A percentile compares a stretch with the other conserved stretches of the same genome.
phyloP scores from a whole-genome alignment of 2,113 vertebrate species.

The Oriolus oriolus region DNA sequence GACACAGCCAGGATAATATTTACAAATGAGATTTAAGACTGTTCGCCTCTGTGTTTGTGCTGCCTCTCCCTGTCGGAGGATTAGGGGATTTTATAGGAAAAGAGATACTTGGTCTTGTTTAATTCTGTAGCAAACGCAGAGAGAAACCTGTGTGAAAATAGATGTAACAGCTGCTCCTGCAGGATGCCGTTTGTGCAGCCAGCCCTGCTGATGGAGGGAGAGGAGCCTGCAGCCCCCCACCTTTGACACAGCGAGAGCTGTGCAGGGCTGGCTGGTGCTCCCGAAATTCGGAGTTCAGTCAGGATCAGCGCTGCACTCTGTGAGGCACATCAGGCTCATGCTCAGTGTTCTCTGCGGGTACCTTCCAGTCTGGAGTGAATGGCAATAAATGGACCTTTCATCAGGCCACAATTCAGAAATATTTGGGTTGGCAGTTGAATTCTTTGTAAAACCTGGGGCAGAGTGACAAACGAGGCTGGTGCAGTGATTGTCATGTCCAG shows the following conservation, averaged over 20 bases:
- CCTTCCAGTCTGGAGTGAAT: background rate
- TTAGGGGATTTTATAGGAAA: background rate
- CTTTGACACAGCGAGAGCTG: background rate
- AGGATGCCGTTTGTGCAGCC: background rate
- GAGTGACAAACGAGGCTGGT: background rate
- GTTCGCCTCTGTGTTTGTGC: background rate
- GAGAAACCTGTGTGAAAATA: background rate
- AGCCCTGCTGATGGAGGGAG: background rate
- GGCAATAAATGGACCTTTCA: background rate
- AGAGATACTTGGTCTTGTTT: background rate
- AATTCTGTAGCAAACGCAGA: background rate
- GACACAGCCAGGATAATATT: background rate
- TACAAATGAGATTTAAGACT: background rate
- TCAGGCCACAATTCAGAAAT: background rate
- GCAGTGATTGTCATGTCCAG: background rate
- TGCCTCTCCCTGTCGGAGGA: background rate
- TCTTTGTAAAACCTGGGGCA: background rate
- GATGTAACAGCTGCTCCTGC: background rate
- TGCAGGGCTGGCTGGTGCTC: background rate
- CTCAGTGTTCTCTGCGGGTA: background rate
- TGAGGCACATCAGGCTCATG: background rate
- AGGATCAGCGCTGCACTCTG: background rate
- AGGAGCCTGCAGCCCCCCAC: background rate
- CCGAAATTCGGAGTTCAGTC: fast-evolving
- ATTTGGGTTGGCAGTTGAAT: background rate